Evolutionary conservation across 1,140 invertebrate species (phyloP), one percentile per base, ranked within the genome.

Genomic region (Drosophila asahinai): DNA sequence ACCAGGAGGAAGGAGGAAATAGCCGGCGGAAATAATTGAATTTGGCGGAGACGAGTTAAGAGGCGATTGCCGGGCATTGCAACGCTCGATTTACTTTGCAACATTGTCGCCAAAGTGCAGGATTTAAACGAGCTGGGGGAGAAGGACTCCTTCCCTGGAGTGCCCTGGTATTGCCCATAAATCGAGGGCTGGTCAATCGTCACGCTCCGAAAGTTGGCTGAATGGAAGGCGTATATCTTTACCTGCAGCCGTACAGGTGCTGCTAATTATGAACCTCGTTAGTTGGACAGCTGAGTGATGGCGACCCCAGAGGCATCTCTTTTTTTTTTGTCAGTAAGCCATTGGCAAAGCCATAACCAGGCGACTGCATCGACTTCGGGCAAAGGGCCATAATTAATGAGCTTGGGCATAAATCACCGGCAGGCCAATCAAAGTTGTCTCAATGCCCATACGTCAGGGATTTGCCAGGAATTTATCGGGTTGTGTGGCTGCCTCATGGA

Each of bases 1-100:
- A 73, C 64, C 14, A 49, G 12, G 25, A 15, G 58, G 62, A 51
- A 42, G 40, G 57, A 45, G 63, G 65, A 74, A 78, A 81, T 84
- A 74, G 81, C 65, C 77, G 67, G 60, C 61, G 58, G 73, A 81
- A 89, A 83, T 87, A 87, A 87, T 87, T 87, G 83, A 87, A 87
- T 87, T 84, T 67, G 80, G 81, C 66, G 62, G 62, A 75, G 70
- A 77, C 84, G 83, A 89, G 83, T 78, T 89, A 75, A 77, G 76
- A 64, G 77, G 65, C 82, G 83, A 82, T 86, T 86, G 80, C 83
- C 71, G 40, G 77, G 77, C 68, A 83, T 78, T 57, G 77, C 62
- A 80, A 72, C 63, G 77, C 73, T 84, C 81, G 59, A 87, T 87
- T 87, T 89, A 84, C 71, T 81, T 81, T 72, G 68, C 45, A 78